Conservation (phyloP, 2,797 vertebrate genomes). For the Megaceryle alcyon region DNA sequence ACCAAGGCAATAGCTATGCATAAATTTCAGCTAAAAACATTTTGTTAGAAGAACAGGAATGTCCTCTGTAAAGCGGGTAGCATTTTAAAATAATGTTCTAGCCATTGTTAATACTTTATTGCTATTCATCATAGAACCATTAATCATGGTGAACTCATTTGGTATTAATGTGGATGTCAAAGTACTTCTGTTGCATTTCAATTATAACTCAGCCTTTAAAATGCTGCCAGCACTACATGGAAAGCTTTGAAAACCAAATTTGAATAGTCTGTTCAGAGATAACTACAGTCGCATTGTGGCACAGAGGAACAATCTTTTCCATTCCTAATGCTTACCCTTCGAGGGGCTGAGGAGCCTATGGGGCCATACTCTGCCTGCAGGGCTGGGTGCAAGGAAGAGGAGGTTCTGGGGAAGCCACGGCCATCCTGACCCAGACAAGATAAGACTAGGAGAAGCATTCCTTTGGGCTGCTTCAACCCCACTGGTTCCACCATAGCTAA, state of each 20-base stretch:
- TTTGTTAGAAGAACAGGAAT: conserved; percentile 37
- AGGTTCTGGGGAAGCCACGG: fast-evolving
- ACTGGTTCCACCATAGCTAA: fast-evolving
- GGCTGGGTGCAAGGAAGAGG: background rate
- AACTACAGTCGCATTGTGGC: background rate
- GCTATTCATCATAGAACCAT: conserved; percentile 59
- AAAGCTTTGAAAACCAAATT: conserved; percentile 39
- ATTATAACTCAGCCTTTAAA: conserved; percentile 57
- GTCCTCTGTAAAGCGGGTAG: conserved; percentile 37
- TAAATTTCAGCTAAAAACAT: conserved; percentile 47
- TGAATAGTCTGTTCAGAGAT: conserved; percentile 30
- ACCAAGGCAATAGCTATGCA: conserved; percentile 32
- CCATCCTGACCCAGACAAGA: background rate
- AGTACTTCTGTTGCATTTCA: conserved; percentile 63
- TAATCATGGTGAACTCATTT: conserved; percentile 64
- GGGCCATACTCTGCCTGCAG: background rate
- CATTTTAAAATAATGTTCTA: conserved; percentile 63
- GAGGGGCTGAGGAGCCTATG: fast-evolving
- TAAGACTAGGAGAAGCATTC: background rate
- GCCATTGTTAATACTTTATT: conserved; percentile 65
- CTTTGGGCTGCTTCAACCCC: background rate
- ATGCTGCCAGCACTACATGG: conserved; percentile 41
- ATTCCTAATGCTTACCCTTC: background rate
- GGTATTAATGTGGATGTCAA: conserved; percentile 54
- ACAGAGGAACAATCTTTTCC: background rate